phyloP scores from a whole-genome alignment of 2,797 vertebrate species.

The Hybognathus amarus region DNA sequence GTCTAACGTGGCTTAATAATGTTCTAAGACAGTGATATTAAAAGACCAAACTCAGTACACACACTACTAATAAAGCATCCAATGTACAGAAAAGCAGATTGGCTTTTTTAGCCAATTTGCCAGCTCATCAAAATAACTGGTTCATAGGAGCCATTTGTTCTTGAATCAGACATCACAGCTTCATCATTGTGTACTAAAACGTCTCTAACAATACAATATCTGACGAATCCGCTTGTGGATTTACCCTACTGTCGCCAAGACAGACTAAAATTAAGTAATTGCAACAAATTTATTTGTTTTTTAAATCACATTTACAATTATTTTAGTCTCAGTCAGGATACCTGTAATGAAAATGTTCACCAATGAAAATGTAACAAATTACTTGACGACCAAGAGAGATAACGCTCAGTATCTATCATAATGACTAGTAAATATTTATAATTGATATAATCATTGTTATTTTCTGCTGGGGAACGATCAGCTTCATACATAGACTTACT shows the following conservation, averaged over 20 bases:
- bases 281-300: too few species aligned
- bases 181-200: not conserved
- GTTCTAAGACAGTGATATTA: too few species aligned
- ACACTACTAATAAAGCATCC: too few species aligned
- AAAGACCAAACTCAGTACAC: too few species aligned
- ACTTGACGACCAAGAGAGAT: slow-evolving; percentile 17
- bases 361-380: not conserved
- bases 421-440: not conserved
- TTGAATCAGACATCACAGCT: not conserved
- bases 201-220: not conserved
- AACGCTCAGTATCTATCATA: not conserved
- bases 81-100: too few species aligned
- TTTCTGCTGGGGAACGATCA: not conserved
- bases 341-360: not conserved
- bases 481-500: slow-evolving; percentile 18
- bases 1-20: too few species aligned
- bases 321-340: not conserved
- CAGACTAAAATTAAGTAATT: not conserved
- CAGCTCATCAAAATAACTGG: not conserved
- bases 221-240: not conserved
- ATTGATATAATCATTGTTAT: too few species aligned
- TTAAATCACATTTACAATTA: not conserved
- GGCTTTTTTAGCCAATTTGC: too few species aligned
- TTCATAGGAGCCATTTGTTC: not conserved
- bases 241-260: not conserved